Base-by-base conservation (phyloP, 2,797 vertebrate species). In the Dendrocincla fuliginosa region DNA sequence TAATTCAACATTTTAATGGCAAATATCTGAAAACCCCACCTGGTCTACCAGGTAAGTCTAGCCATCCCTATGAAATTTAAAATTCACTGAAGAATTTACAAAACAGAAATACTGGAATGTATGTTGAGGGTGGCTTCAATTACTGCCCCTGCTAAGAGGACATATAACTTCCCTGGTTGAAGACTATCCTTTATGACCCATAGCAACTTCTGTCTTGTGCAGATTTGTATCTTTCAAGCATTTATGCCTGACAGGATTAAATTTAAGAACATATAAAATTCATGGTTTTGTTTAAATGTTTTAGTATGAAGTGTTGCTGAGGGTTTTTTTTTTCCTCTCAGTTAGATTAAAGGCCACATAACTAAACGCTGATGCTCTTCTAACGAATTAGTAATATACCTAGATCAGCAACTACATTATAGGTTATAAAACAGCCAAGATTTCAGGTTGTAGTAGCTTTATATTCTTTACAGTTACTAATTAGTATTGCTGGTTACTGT, bases 1-100 rank as follows among this genome's bases (percentile, higher is more conserved):
- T 99, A 97, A 99, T 99, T 98, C 99, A 99, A 30, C 99, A 99
- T 98, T 99, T 99, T 98, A 99, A 99, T 92, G 99, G 99, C 82
- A 99, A 99, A 97, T 99, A 99, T 92, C 99, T 99, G 98, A 99
- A 99, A 98, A 99, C 99, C 84, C 99, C 99, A 32, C 99, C 99
- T 67, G 99, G 99, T 97, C 99, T 99, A 96, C 99, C 99, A 98
- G 98, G 99, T 99, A 98, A 98, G 98, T 97, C 47, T 53, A 70
- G 27, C 12, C 25, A 60, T 90, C 32, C 44, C 78, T 55, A 64
- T 41, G 44, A 69, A 52, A 52, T 24, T 50, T 86, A 69, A 85
- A 87, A 84, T 78, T 65, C 52, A 70, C 35, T 32, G 23, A 67
- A 47, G 42, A 85, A 14, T 33, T 92, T 71, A 42, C 37, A 92